Percentiles rank a stretch among this genome's conserved stretches.
Conservation (phyloP, 1,140 invertebrate genomes). For the Drosophila orena region DNA sequence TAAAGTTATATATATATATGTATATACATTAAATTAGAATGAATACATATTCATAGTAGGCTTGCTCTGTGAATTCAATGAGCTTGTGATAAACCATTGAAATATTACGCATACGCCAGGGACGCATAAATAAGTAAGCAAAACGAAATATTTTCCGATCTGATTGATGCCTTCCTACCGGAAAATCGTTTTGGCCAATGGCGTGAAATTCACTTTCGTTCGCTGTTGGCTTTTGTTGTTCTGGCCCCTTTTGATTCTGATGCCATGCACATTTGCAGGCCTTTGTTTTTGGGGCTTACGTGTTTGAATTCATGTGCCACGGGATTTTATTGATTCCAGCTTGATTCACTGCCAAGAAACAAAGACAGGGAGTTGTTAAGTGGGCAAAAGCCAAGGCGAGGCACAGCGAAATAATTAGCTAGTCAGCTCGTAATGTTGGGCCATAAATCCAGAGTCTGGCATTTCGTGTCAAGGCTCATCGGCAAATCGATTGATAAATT, state of each 20-base stretch:
- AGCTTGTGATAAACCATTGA: constrained; percentile 24
- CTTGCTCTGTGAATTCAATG: neutral
- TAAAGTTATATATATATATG: neutral
- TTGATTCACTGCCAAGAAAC: constrained; percentile 33
- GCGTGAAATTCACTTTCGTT: constrained; percentile 76
- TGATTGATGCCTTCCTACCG: constrained; percentile 76
- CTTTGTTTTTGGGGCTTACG: constrained; percentile 50
- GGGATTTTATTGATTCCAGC: constrained; percentile 65
- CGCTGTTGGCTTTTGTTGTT: constrained; percentile 39
- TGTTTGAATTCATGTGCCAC: constrained; percentile 65
- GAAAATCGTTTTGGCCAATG: constrained; percentile 73
- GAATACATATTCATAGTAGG: constrained; percentile 15
- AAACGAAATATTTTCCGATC: constrained; percentile 43
- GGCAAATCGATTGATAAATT: constrained; percentile 77
- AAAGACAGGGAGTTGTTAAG: constrained; percentile 31
- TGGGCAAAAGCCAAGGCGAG: constrained; percentile 25
- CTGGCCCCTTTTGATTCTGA: constrained; percentile 7
- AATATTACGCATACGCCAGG: constrained; percentile 51
- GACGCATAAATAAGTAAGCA: constrained; percentile 40
- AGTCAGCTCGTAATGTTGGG: constrained; percentile 62
- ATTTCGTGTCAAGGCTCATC: constrained; percentile 75
- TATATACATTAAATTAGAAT: neutral
- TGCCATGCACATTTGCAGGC: constrained; percentile 33
- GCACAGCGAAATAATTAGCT: constrained; percentile 61
- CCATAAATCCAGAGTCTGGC: constrained; percentile 71